Evolutionary conservation across 1,140 invertebrate species (phyloP), one percentile per base, ranked within the genome.

Genomic region (Drosophila aff.): DNA sequence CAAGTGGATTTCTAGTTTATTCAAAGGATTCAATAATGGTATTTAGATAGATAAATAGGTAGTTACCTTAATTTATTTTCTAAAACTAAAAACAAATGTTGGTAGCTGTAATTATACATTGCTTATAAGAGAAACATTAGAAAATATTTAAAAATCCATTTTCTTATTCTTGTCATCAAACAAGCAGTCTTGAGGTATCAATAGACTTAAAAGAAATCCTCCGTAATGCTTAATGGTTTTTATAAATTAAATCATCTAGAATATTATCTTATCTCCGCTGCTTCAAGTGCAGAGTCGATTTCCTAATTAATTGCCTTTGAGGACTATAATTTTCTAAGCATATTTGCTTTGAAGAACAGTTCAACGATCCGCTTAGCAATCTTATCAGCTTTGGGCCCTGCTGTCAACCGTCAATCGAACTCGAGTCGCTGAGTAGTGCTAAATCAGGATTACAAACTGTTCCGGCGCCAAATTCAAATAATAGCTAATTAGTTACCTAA

Each of bases 341-440:
- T 73, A 60, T 60, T 41, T 59, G 55, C 40, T 38, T 73, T 36
- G 44, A 11, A 38, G 67, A 49, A 41, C 44, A 72, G 71, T 74
- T 74, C 71, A 74, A 74, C 52, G 71, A 61, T 74, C 71, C 71
- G 71, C 44, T 38, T 15, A 31, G 38, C 38, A 73, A 38, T 74
- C 71, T 74, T 61, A 74, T 74, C 71, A 61, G 38, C 46, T 31
- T 38, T 8, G 11, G 31, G n/a, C 15, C 16, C 40, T 18, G n/a
- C 68, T 73, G 71, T 50, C 69, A 73, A n/a, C 31, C 67, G 41
- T 73, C 71, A 73, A 31, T 74, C 64, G 9, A 38, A 23, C 8
- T 57, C 16, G 18, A 71, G 9, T 26, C n/a, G 28, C 26, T n/a
- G 6, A 21, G 52, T 36, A 28, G 38, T 49, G 44, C 68, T 15